phyloP scores from a whole-genome alignment of 2,113 vertebrate species.

The Dicerorhinus sumatrensis region DNA sequence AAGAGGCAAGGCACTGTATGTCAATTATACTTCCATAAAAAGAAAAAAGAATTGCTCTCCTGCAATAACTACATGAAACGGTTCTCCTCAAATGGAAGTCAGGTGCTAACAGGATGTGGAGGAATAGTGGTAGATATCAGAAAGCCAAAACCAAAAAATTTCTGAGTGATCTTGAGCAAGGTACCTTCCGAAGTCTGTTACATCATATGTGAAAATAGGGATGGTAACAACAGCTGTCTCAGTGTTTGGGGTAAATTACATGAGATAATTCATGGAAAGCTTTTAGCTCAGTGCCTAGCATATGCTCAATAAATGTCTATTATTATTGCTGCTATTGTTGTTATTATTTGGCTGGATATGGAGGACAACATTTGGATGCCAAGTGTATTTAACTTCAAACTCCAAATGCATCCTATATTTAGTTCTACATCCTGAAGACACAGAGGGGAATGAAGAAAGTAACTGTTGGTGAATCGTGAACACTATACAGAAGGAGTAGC shows the following conservation, averaged over 20 bases:
- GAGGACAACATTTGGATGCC: not conserved
- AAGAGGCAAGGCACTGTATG: not conserved
- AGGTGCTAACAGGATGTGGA: not conserved
- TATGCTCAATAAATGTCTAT: not conserved
- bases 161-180: not conserved
- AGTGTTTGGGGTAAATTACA: not conserved
- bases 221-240: not conserved
- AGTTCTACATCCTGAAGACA: not conserved
- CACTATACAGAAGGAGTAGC: no score
- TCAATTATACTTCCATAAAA: no score
- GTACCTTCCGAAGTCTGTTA: not conserved
- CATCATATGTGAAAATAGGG: not conserved
- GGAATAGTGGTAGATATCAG: not conserved
- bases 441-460: not conserved
- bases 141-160: not conserved
- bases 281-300: not conserved
- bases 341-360: not conserved
- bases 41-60: not conserved
- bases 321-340: not conserved
- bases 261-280: not conserved
- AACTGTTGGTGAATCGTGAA: not conserved
- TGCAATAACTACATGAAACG: not conserved
- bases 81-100: not conserved
- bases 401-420: not conserved
- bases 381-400: not conserved